Evolutionary conservation across 2,113 vertebrate species (phyloP).

Genomic region (Stegostoma tigrinum): DNA sequence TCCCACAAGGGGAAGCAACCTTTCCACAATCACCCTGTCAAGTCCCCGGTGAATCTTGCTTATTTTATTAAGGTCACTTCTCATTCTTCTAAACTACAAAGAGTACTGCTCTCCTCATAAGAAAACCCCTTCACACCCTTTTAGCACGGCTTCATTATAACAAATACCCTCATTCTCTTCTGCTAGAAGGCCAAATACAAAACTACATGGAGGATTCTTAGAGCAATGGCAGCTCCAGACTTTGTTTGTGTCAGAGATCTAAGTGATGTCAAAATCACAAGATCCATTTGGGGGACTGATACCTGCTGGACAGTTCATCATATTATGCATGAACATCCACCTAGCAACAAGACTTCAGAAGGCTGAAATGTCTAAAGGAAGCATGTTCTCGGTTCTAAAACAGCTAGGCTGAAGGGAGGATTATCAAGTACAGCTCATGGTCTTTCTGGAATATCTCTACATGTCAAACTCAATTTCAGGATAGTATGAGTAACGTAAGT

Average conservation of each 20-base stretch:
- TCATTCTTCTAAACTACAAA: no score
- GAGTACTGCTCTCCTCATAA: no score
- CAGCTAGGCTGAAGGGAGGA: neutral
- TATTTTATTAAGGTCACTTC: no score
- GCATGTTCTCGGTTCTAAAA: neutral
- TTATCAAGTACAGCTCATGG: neutral
- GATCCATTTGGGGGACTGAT: neutral
- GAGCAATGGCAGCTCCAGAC: neutral
- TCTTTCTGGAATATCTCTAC: neutral
- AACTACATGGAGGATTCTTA: neutral
- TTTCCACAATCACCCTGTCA: no score
- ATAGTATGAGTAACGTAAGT: neutral
- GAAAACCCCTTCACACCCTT: no score
- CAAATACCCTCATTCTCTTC: neutral
- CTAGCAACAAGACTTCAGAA: neutral
- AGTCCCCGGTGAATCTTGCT: no score
- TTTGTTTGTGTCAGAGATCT: neutral
- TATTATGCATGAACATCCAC: neutral
- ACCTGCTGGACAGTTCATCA: neutral
- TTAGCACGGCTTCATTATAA: neutral
- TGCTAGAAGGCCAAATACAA: neutral
- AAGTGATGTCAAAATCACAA: neutral
- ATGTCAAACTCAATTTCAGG: neutral
- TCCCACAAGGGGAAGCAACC: no score
- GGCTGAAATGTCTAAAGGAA: neutral